Evolutionary conservation across 2,113 vertebrate species (phyloP).

Genomic region (Tursiops truncatus): DNA sequence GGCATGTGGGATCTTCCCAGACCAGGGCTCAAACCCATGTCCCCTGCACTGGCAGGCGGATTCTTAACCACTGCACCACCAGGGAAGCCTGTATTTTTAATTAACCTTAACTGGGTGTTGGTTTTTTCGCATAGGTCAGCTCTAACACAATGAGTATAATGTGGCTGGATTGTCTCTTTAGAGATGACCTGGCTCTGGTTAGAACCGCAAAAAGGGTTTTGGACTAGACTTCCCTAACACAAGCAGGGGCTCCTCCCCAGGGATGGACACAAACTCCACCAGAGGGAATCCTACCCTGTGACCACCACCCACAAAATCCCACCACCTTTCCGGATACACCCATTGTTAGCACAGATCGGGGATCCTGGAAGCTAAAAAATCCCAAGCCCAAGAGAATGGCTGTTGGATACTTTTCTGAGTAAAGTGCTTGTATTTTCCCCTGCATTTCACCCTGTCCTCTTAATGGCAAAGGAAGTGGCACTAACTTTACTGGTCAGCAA

Average conservation of each 20-base stretch:
- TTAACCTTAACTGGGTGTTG: conserved; percentile 7
- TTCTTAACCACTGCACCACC: too few species aligned
- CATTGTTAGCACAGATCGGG: neutral
- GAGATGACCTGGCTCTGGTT: neutral
- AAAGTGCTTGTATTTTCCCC: neutral
- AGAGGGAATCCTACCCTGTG: neutral
- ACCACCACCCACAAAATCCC: neutral
- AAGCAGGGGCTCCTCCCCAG: neutral
- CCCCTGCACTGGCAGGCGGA: too few species aligned
- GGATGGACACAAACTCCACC: neutral
- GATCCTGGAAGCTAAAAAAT: neutral
- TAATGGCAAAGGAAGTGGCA: conserved; percentile 2
- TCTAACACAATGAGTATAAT: neutral
- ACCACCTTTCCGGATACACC: neutral
- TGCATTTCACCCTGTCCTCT: neutral
- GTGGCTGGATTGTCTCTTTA: neutral
- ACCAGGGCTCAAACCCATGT: too few species aligned
- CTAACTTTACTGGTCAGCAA: conserved; percentile 40
- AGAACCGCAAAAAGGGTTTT: neutral
- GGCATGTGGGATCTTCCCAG: too few species aligned
- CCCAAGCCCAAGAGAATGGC: neutral
- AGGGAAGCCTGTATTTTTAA: neutral
- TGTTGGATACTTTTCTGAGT: neutral
- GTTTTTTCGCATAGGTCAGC: neutral
- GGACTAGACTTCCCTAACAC: neutral